phyloP scores from a whole-genome alignment of 2,797 vertebrate genomes.

The Mormyrus hasselquistii region DNA sequence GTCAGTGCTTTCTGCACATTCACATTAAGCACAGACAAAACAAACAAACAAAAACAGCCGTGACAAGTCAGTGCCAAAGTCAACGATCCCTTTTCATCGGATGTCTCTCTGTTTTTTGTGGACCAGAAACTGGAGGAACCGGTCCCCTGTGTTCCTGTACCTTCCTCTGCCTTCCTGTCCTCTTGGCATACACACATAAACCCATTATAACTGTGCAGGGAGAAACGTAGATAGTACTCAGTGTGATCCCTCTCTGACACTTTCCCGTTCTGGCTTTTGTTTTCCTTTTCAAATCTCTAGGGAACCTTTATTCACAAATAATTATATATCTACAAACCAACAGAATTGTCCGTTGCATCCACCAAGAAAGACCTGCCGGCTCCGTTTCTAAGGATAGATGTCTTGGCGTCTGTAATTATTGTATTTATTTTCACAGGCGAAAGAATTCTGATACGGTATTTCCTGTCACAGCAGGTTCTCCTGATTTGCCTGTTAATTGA shows the following conservation, averaged over 20 bases:
- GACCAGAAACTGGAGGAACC: background rate
- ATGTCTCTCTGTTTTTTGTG: background rate
- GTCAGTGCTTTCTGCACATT: constrained; percentile 44
- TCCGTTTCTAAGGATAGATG: background rate
- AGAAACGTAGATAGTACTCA: background rate
- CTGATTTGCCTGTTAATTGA: background rate
- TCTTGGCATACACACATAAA: background rate
- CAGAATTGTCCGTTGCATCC: background rate
- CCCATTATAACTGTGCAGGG: background rate
- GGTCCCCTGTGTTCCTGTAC: background rate
- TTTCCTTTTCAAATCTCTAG: background rate
- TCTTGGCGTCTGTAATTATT: background rate
- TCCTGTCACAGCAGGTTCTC: background rate
- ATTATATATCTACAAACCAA: background rate
- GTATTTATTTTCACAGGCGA: background rate
- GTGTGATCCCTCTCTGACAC: background rate
- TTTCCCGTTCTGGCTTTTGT: background rate
- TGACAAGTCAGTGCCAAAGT: background rate
- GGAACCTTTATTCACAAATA: background rate
- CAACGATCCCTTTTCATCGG: background rate
- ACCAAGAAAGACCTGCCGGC: background rate
- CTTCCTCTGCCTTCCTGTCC: background rate
- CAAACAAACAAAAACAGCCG: background rate
- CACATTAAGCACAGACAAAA: background rate
- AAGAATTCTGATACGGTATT: background rate